Percentiles rank a stretch among this genome's conserved stretches.
These are phyloP conservation scores for Pogonomyrmex barbatus DNA, from an alignment of 1,140 invertebrate genomes.

Conservation along the genomic window DNA sequence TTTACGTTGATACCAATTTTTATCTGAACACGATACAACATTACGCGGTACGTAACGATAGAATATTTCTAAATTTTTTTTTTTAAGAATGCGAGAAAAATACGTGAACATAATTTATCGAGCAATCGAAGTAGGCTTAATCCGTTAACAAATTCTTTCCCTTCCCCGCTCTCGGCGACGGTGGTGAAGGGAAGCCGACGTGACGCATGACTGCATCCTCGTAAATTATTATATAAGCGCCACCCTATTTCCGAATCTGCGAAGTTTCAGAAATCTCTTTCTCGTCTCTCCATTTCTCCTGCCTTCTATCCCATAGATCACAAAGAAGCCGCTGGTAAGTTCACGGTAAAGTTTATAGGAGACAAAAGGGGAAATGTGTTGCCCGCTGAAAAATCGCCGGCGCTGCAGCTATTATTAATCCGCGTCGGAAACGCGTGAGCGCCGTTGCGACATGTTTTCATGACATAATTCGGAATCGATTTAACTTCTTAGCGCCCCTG, in stretches of 20 bases:
- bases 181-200: slow-evolving; percentile 55
- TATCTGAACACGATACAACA: background rate
- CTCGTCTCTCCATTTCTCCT: slow-evolving; percentile 41
- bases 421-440: slow-evolving; percentile 14
- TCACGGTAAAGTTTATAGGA: slow-evolving; percentile 49
- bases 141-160: slow-evolving; percentile 77
- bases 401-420: slow-evolving; percentile 55
- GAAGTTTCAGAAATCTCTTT: slow-evolving; percentile 68
- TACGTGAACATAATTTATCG: slow-evolving; percentile 77
- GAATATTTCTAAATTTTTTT: slow-evolving; percentile 68
- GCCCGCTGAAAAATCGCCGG: slow-evolving; percentile 52
- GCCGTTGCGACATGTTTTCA: slow-evolving; percentile 51
- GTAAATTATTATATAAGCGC: slow-evolving; percentile 76
- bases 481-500: slow-evolving; percentile 59
- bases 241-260: slow-evolving; percentile 76
- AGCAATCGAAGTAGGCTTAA: slow-evolving; percentile 73
- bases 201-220: slow-evolving; percentile 69
- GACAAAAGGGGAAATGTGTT: slow-evolving; percentile 54
- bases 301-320: slow-evolving; percentile 29
- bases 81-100: slow-evolving; percentile 56
- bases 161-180: slow-evolving; percentile 7
- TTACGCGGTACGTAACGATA: slow-evolving; percentile 4
- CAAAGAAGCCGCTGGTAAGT: slow-evolving; percentile 43
- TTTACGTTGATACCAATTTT: background rate
- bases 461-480: slow-evolving; percentile 60